Conservation (phyloP, 2,797 vertebrate genomes). For the Bufotes viridis region DNA sequence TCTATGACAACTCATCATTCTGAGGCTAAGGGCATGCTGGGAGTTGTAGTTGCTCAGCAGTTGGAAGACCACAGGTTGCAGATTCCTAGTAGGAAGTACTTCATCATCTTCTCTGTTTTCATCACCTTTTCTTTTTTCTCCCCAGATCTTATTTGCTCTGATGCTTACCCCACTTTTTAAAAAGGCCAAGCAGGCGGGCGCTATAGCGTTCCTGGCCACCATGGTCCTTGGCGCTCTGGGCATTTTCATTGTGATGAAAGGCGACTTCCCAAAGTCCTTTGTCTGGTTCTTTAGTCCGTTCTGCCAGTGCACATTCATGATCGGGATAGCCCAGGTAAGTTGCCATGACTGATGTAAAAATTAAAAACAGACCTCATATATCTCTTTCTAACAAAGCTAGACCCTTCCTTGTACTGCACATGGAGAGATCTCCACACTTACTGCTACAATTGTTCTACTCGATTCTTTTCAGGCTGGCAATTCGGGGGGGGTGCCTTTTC, state of each 20-base stretch:
- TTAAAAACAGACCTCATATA: no score
- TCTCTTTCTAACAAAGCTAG: no score
- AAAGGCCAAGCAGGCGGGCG: conserved; percentile 93
- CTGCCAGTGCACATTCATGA: conserved; percentile 92
- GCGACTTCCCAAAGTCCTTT: conserved; percentile 87
- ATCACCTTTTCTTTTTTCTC: background rate
- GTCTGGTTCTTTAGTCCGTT: conserved; percentile 93
- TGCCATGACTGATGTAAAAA: no score
- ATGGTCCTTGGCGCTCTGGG: conserved; percentile 90
- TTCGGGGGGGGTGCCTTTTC: no score
- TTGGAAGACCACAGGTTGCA: background rate
- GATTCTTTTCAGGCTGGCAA: no score
- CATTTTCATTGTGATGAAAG: conserved; percentile 87
- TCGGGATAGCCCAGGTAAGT: conserved; percentile 90
- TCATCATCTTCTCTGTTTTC: background rate
- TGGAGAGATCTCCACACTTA: no score
- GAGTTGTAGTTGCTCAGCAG: no score
- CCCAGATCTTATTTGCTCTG: conserved; percentile 93
- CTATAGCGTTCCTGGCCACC: conserved; percentile 90
- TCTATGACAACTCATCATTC: no score
- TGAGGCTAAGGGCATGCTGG: no score
- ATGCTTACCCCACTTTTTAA: conserved; percentile 95
- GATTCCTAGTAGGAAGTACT: background rate
- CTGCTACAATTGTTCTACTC: no score
- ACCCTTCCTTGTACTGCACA: no score